Conservation (phyloP, 92 coral and sea anemone species). For the Paramuricea clavata region DNA sequence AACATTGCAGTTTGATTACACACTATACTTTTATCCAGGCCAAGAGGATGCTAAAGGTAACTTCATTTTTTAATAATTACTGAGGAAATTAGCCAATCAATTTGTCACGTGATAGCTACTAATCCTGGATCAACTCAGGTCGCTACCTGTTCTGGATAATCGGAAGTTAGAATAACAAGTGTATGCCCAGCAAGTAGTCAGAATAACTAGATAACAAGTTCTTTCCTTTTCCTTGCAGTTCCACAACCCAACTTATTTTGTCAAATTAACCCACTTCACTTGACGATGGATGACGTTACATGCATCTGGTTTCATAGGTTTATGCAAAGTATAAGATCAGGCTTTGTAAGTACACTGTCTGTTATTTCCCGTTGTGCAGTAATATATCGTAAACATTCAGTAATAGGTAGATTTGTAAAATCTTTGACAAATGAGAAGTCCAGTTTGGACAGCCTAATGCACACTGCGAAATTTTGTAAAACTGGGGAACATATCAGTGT, state of each 20-base stretch:
- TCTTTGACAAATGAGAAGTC: too few species aligned
- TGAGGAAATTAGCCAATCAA: not conserved
- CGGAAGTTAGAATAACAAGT: too few species aligned
- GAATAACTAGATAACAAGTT: too few species aligned
- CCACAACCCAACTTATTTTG: slow-evolving; percentile 95
- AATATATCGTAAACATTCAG: too few species aligned
- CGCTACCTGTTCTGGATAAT: too few species aligned
- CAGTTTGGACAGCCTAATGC: too few species aligned
- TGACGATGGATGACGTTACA: slow-evolving; percentile 87
- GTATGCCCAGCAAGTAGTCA: too few species aligned
- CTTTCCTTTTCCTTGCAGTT: slow-evolving; percentile 62
- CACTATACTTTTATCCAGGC: slow-evolving; percentile 91
- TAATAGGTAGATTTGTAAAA: too few species aligned
- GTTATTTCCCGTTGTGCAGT: not conserved
- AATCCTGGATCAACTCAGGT: too few species aligned
- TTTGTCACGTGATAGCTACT: not conserved
- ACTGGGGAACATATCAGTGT: too few species aligned
- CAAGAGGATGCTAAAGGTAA: slow-evolving; percentile 79
- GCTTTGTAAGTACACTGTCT: slow-evolving; percentile 75
- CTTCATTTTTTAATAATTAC: not conserved
- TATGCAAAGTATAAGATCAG: slow-evolving; percentile 79
- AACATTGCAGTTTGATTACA: slow-evolving; percentile 95
- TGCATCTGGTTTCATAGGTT: slow-evolving; percentile 96
- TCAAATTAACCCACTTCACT: slow-evolving; percentile 94
- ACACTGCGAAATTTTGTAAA: too few species aligned